Base-by-base conservation (phyloP, 2,888 invertebrate species). In the Tinea pellionella region DNA sequence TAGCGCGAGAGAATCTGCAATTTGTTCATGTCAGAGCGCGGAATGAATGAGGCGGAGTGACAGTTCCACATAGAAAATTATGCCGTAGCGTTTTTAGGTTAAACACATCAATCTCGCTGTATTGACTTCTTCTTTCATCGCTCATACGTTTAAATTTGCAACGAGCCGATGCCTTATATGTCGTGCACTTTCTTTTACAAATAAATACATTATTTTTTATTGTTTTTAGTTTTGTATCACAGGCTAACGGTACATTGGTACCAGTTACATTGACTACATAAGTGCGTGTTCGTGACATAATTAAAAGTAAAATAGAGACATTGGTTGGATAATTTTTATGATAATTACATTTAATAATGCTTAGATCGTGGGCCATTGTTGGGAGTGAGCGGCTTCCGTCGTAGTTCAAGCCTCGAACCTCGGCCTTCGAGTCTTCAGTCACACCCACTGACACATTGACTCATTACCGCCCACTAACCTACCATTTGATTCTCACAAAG, bases 381-480 rank as follows among this genome's bases (percentile, higher is more conserved):
- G 59, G n/a, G 63, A 59, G 61, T 62, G 62, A 62, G 66, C 68
- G 75, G 73, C 72, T 73, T 70, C 70, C 71, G 77, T 74, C 79
- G 79, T 72, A n/a, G 57, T 57, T 77, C 81, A 78, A 78, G 72
- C 72, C 70, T 64, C 63, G 59, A 57, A 32, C 32, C 32, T 30
- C 66, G 73, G 69, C 83, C 85, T 85, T 81, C 76, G 65, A 64
- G 66, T 71, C 70, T 71, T 69, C 69, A 72, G 69, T 68, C 67
- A 72, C 78, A 68, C 83, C 83, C 78, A 83, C 84, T 61, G 64
- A 59, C 47, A 59, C 24, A 69, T 75, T 84, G 84, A 84, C 68
- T 84, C 83, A 83, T 69, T 64, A 61, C 69, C 79, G 74, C 82
- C 83, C 77, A 81, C 83, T 63, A 61, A 67, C 68, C n/a, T 13